A percentile compares a stretch with the other conserved stretches of the same genome.
phyloP scores from a whole-genome alignment of 1,140 invertebrate genomes.

The Asbolus verrucosus region DNA sequence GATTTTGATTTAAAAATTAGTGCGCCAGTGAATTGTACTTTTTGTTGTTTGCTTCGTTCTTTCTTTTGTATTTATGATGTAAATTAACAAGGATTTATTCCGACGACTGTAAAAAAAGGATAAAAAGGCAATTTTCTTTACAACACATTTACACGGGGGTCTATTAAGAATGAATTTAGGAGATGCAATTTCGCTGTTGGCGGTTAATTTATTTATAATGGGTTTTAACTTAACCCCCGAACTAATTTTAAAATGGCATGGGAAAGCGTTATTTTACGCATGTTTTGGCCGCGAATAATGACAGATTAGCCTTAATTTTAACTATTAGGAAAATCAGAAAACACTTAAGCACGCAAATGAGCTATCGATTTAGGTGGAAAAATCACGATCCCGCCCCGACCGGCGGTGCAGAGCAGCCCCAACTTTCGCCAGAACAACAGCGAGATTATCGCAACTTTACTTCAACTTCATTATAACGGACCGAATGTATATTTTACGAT shows the following conservation, averaged over 20 bases:
- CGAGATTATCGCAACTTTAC: conserved; percentile 12
- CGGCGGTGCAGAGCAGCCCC: too few species aligned
- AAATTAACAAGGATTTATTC: conserved; percentile 43
- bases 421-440: too few species aligned
- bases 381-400: neutral
- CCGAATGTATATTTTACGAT: conserved; percentile 25
- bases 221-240: conserved; percentile 4
- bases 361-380: neutral
- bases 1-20: conserved; percentile 19
- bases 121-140: conserved; percentile 46
- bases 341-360: conserved; percentile 36
- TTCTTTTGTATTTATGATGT: conserved; percentile 32
- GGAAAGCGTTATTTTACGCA: conserved; percentile 42
- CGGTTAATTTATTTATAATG: conserved; percentile 44
- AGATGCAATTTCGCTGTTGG: conserved; percentile 28
- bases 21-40: conserved; percentile 10
- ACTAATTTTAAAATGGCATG: conserved; percentile 44
- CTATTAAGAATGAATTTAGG: conserved; percentile 43
- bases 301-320: conserved; percentile 31
- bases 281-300: conserved; percentile 35
- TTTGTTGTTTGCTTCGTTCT: neutral
- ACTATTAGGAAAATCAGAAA: conserved; percentile 37
- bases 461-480: conserved; percentile 16
- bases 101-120: conserved; percentile 15
- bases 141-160: conserved; percentile 38